A percentile compares a stretch with the other conserved stretches of the same genome.
Evolutionary conservation across 2,113 vertebrate species (phyloP).

Genomic region (Saccopteryx leptura): DNA sequence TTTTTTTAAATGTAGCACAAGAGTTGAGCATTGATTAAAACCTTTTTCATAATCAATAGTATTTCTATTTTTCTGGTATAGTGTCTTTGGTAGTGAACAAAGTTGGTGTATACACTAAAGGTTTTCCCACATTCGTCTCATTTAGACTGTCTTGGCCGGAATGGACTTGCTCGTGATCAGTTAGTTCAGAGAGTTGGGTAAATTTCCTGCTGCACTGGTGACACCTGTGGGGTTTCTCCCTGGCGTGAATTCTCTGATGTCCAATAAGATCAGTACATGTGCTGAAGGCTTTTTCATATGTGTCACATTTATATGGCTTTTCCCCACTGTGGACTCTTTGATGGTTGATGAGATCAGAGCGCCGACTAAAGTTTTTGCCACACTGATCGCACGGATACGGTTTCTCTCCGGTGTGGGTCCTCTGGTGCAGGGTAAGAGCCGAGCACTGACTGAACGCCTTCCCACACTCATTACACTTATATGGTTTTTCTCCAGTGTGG

Average conservation of each 20-base stretch:
- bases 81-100: constrained; percentile 75
- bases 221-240: constrained; percentile 72
- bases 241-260: constrained; percentile 78
- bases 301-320: constrained; percentile 86
- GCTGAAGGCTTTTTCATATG: constrained; percentile 86
- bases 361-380: constrained; percentile 81
- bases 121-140: constrained; percentile 86
- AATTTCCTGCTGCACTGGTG: constrained; percentile 70
- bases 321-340: constrained; percentile 85
- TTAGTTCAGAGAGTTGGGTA: constrained; percentile 64
- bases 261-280: constrained; percentile 82
- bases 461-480: constrained; percentile 66
- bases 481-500: constrained; percentile 78
- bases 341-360: constrained; percentile 88
- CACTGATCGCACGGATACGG: constrained; percentile 64
- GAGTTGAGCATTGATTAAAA: constrained; percentile 60
- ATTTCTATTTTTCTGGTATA: constrained; percentile 83
- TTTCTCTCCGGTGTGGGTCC: constrained; percentile 76
- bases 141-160: constrained; percentile 71
- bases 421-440: constrained; percentile 75
- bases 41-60: constrained; percentile 62
- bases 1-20: constrained; percentile 45
- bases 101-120: constrained; percentile 83
- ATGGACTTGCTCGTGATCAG: constrained; percentile 63
- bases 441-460: constrained; percentile 80